These are phyloP conservation scores for Phortica variegata DNA, from an alignment of 1,140 invertebrate species.

Conservation along the genomic window DNA sequence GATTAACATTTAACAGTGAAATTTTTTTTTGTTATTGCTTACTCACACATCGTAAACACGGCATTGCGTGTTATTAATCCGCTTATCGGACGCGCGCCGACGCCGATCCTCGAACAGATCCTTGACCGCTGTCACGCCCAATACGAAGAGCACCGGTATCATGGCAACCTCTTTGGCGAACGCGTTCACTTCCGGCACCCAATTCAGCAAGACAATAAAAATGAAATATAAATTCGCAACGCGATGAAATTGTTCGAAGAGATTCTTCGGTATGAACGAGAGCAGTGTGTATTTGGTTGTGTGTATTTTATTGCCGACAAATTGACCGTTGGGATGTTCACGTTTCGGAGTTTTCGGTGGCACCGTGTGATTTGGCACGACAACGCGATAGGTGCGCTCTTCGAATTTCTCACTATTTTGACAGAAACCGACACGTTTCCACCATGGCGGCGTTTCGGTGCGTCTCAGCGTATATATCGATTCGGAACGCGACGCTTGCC, in stretches of 20 bases:
- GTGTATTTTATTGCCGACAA: slow-evolving; percentile 80
- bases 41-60: slow-evolving; percentile 87
- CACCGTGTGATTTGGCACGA: slow-evolving; percentile 81
- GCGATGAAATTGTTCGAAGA: slow-evolving; percentile 96
- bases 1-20: too few relatives aligned
- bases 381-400: slow-evolving; percentile 68
- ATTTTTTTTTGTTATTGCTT: too few relatives aligned
- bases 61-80: slow-evolving; percentile 91
- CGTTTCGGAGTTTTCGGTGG: slow-evolving; percentile 74
- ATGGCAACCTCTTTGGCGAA: slow-evolving; percentile 96
- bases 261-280: slow-evolving; percentile 94
- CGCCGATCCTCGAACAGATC: slow-evolving; percentile 95
- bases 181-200: slow-evolving; percentile 90
- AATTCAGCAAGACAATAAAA: slow-evolving; percentile 93
- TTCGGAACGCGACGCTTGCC: slow-evolving; percentile 73
- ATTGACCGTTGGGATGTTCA: slow-evolving; percentile 80
- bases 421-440: slow-evolving; percentile 66
- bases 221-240: slow-evolving; percentile 98
- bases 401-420: slow-evolving; percentile 60
- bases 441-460: slow-evolving; percentile 67
- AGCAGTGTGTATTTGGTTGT: slow-evolving; percentile 96
- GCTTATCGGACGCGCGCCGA: slow-evolving; percentile 83
- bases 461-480: slow-evolving; percentile 84
- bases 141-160: slow-evolving; percentile 91
- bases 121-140: slow-evolving; percentile 95